Base-by-base conservation (phyloP, 2,888 invertebrate species). In the Lymantria monacha region DNA sequence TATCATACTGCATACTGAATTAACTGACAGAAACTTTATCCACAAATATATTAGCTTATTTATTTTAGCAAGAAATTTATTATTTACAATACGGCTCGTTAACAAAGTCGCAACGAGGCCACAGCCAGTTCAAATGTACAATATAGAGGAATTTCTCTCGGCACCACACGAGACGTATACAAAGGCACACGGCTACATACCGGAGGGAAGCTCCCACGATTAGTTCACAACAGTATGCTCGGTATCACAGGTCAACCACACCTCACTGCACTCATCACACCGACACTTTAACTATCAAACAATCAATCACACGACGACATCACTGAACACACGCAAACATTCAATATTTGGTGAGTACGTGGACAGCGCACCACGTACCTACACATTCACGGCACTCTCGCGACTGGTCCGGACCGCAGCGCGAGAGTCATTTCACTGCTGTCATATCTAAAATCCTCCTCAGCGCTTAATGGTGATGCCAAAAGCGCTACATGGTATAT, bases 151-250 rank as follows among this genome's bases (percentile, higher is more conserved):
- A 74, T 77, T 74, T 72, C 69, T 70, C 66, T 57, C 62, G 42
- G 53, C 46, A 53, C 44, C 49, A 44, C 30, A 53, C 54, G 56
- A 51, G 62, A 61, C 11, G 57, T 63, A 66, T 67, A 71, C 69
- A 69, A 72, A 72, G 74, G 68, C 67, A 59, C 53, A 66, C 48
- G 69, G 72, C 65, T 68, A 74, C 85, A 83, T 85, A 82, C 85
- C 85, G 74, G 71, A 73, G 72, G 68, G 66, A 69, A 72, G 72
- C 72, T 84, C 82, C 80, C 82, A 81, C 84, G 83, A 73, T 66
- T 66, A 62, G 69, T 67, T 59, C 44, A 57, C 56, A 68, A 74
- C 70, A 66, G 71, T 69, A 64, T 53, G 63, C 46, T 59, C 57
- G 61, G 55, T 63, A 66, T 55, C 72, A 60, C 69, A 59, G 74